Evolutionary conservation across 2,797 vertebrate species (phyloP).

Genomic region (Macropodus opercularis): DNA sequence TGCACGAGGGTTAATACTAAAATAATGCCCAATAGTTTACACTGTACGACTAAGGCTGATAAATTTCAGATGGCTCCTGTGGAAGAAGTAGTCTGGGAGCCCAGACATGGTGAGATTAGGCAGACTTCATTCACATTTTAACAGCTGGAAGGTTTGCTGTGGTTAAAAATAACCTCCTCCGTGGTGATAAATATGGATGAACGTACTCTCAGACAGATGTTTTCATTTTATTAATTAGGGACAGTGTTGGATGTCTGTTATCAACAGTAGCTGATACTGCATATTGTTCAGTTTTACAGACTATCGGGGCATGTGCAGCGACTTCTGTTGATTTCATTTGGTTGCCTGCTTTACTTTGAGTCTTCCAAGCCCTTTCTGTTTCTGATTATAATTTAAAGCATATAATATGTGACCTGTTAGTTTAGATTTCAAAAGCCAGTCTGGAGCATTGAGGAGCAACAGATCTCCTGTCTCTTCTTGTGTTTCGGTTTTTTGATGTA

Average conservation of each 20-base stretch:
- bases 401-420: background rate
- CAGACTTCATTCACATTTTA: background rate
- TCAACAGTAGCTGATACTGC: background rate
- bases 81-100: background rate
- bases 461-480: background rate
- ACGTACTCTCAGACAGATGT: slow-evolving; percentile 9
- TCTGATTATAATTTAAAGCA: background rate
- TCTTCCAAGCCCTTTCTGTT: background rate
- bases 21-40: background rate
- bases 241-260: background rate
- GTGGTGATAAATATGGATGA: background rate
- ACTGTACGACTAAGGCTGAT: background rate
- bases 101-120: background rate
- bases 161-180: slow-evolving; percentile 5
- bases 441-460: background rate
- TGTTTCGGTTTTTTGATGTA: slow-evolving; percentile 3
- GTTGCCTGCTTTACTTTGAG: background rate
- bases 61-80: background rate
- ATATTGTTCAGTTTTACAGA: background rate
- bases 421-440: background rate
- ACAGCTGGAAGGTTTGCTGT: background rate
- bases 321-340: background rate
- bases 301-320: background rate
- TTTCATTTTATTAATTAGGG: background rate
- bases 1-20: no score